Evolutionary conservation across 2,888 invertebrate species (phyloP).

Genomic region (Eristalis intricaria): DNA sequence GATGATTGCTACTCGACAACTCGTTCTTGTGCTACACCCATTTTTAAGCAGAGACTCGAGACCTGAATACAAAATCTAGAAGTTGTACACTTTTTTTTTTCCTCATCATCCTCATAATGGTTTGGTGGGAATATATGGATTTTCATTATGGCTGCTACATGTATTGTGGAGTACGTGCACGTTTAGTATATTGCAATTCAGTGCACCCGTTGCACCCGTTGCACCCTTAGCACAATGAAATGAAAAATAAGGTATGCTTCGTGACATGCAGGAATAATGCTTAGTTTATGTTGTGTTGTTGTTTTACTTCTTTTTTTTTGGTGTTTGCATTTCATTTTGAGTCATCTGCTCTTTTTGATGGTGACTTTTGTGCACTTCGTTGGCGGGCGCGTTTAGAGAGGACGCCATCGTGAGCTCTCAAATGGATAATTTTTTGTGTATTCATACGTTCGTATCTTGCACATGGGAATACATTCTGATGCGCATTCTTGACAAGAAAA

Average conservation of each 20-base stretch:
- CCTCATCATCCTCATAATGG: background rate
- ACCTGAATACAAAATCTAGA: slow-evolving; percentile 20
- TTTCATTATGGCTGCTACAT: slow-evolving; percentile 14
- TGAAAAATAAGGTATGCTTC: slow-evolving; percentile 22
- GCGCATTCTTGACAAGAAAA: background rate
- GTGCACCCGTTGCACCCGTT: slow-evolving; percentile 35
- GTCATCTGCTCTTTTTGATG: background rate
- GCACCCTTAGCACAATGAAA: slow-evolving; percentile 15
- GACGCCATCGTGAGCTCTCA: background rate
- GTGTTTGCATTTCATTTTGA: background rate
- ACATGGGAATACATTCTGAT: background rate
- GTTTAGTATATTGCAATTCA: slow-evolving; percentile 19
- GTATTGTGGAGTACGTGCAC: slow-evolving; percentile 11
- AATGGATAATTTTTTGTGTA: background rate
- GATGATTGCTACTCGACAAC: slow-evolving; percentile 30
- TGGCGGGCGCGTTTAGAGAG: background rate
- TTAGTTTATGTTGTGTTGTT: background rate
- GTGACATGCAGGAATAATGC: slow-evolving; percentile 9
- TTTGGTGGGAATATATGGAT: slow-evolving; percentile 9
- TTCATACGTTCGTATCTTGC: background rate
- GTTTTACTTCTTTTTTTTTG: background rate
- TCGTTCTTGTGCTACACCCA: slow-evolving; percentile 10
- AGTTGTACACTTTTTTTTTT: background rate
- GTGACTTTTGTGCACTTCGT: background rate
- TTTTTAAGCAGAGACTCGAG: slow-evolving; percentile 24